phyloP scores from a whole-genome alignment of 2,797 vertebrate species.

The Macrochelys suwanniensis region DNA sequence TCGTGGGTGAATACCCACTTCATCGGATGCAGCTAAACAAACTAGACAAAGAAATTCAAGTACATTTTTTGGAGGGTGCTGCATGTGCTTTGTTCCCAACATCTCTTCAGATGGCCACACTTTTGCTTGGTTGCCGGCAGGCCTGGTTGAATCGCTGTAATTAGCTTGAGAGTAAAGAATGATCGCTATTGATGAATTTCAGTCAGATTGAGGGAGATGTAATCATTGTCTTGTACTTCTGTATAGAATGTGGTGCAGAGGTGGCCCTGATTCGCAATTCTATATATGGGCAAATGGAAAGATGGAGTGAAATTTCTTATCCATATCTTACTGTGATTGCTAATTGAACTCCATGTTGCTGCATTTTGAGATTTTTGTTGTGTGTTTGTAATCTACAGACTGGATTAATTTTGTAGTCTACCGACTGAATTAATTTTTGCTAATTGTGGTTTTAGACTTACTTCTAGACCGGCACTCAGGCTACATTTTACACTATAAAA shows the following conservation, averaged over 20 bases:
- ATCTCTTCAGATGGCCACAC: not conserved
- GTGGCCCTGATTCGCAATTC: not conserved
- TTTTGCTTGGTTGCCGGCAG: not conserved
- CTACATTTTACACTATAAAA: too few species aligned
- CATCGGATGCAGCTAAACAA: too few species aligned
- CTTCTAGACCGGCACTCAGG: not conserved
- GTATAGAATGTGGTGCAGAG: not conserved
- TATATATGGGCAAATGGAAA: fast-evolving
- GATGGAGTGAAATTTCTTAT: not conserved
- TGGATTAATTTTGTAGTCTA: not conserved
- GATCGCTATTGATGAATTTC: not conserved
- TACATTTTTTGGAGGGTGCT: not conserved
- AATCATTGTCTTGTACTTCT: not conserved
- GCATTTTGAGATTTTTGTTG: not conserved
- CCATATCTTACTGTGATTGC: not conserved
- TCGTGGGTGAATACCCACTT: too few species aligned
- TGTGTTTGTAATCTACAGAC: not conserved
- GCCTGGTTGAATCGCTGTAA: not conserved
- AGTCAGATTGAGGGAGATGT: fast-evolving
- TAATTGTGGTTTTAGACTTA: not conserved
- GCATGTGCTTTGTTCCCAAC: not conserved
- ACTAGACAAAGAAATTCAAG: too few species aligned
- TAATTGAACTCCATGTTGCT: fast-evolving
- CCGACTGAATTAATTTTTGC: not conserved
- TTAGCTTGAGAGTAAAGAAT: not conserved